phyloP scores from a whole-genome alignment of 2,113 vertebrate genomes.

The Pseudolaguvia tuberculata region DNA sequence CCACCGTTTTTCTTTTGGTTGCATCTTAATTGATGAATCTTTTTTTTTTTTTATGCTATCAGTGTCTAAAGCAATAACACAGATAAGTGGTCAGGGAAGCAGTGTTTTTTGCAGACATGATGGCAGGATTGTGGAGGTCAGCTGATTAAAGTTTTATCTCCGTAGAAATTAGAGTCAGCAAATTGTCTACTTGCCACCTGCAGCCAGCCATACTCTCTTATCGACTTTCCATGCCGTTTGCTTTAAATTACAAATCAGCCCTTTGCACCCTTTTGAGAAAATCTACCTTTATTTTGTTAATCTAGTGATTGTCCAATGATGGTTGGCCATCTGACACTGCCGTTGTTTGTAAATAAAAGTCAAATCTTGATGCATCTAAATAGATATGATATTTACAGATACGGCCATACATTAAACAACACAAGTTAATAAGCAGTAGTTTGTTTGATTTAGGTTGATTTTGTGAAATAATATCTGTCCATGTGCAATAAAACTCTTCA shows the following conservation, averaged over 20 bases:
- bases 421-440: not conserved
- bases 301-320: slow-evolving; percentile 8
- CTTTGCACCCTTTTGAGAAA: not conserved
- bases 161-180: slow-evolving; percentile 56
- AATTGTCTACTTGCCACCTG: slow-evolving; percentile 36
- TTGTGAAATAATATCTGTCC: not conserved
- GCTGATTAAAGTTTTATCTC: slow-evolving; percentile 56
- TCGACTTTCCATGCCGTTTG: slow-evolving; percentile 55
- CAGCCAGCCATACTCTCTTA: slow-evolving; percentile 41
- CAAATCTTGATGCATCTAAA: not conserved
- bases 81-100: slow-evolving; percentile 48
- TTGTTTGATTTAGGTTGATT: too few relatives aligned
- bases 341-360: not conserved
- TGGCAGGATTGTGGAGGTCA: slow-evolving; percentile 47
- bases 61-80: slow-evolving; percentile 52
- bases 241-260: slow-evolving; percentile 56
- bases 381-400: not conserved
- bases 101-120: slow-evolving; percentile 46
- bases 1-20: slow-evolving; percentile 34
- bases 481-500: slow-evolving; percentile 2
- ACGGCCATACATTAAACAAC: not conserved
- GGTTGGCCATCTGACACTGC: not conserved
- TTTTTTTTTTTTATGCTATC: slow-evolving; percentile 58
- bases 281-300: slow-evolving; percentile 13
- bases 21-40: slow-evolving; percentile 52